Conservation (phyloP, 1,140 invertebrate genomes). For the Drosophila truncata region DNA sequence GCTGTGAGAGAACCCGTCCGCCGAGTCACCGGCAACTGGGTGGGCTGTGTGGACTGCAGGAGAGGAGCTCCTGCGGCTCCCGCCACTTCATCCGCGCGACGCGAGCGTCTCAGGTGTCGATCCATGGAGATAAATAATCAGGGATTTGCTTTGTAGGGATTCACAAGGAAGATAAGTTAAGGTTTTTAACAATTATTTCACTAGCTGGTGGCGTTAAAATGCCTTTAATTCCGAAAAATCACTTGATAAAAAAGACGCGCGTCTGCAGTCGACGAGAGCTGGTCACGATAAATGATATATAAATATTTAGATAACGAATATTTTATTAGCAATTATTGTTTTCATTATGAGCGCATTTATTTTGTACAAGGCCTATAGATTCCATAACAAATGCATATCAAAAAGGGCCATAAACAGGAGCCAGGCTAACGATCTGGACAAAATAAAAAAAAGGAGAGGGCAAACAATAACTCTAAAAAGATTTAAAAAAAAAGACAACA, state of each 20-base stretch:
- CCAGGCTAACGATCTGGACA: too few species aligned
- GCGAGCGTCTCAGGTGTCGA: constrained; percentile 65
- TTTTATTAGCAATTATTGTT: too few species aligned
- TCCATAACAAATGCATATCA: too few species aligned
- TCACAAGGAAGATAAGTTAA: background rate
- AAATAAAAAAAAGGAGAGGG: too few species aligned
- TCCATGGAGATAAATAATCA: constrained; percentile 50
- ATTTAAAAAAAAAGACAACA: too few species aligned
- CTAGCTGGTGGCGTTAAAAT: background rate
- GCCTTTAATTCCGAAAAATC: constrained; percentile 2
- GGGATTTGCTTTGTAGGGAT: background rate
- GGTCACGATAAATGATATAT: background rate
- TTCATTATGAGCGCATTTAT: too few species aligned
- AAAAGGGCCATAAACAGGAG: too few species aligned
- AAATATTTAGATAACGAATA: too few species aligned
- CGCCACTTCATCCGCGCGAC: constrained; percentile 54
- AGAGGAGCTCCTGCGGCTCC: constrained; percentile 11
- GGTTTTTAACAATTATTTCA: background rate
- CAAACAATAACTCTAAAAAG: too few species aligned
- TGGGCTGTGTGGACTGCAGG: constrained; percentile 36
- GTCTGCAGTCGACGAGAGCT: constrained; percentile 36
- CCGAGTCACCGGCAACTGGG: constrained; percentile 35
- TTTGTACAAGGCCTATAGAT: too few species aligned
- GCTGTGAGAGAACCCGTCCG: constrained; percentile 25
- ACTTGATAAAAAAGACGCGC: constrained; percentile 44